Percentiles rank a stretch among this genome's conserved stretches.
These are phyloP conservation scores for Smutsia temminckii DNA, from an alignment of 2,797 vertebrate genomes.

Conservation along the genomic window DNA sequence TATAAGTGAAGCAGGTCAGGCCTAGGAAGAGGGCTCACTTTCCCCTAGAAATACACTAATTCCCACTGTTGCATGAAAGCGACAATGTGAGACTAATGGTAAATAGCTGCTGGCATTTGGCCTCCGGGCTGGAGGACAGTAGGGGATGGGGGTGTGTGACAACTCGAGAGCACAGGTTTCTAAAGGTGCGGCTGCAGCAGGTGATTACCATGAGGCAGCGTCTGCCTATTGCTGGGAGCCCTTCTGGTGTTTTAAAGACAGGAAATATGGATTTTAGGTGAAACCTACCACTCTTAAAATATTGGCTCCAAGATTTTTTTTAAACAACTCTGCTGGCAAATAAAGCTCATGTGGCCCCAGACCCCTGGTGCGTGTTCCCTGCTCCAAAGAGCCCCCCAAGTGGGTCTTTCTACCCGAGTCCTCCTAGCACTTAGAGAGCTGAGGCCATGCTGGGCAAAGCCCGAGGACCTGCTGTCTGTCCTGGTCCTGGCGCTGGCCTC, in stretches of 20 bases:
- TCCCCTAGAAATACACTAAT: background rate
- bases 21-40: background rate
- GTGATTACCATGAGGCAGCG: background rate
- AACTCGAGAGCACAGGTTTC: background rate
- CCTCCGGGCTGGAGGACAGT: background rate
- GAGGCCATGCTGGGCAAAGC: background rate
- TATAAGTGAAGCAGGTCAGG: background rate
- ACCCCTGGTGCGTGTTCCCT: background rate
- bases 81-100: background rate
- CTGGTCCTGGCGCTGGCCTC: background rate
- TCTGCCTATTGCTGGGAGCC: background rate
- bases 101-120: background rate
- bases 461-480: background rate
- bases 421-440: background rate
- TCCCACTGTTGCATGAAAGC: background rate
- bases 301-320: background rate
- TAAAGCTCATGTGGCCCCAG: background rate
- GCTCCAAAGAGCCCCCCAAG: background rate
- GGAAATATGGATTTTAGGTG: conserved; percentile 21
- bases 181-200: background rate
- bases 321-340: background rate
- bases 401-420: background rate
- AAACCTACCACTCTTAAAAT: background rate
- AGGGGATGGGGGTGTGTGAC: background rate
- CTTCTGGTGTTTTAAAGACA: background rate